Evolutionary conservation across 2,888 invertebrate genomes (phyloP).

Genomic region (Plebejus melissa): DNA sequence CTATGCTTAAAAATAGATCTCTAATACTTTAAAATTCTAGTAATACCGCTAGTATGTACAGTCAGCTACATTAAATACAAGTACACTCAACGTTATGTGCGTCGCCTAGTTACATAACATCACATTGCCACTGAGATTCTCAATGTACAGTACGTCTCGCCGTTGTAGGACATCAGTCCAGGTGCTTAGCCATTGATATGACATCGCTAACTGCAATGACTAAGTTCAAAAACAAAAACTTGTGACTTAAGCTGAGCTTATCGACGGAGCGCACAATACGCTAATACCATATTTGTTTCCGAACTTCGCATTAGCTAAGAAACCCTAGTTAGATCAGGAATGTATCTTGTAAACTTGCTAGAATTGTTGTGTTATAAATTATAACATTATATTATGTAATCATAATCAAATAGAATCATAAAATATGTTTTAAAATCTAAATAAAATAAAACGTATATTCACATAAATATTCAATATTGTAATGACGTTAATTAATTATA

Average conservation of each 20-base stretch:
- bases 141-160: constrained; percentile 36
- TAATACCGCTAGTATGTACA: constrained; percentile 64
- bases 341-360: constrained; percentile 33
- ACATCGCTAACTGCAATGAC: not conserved
- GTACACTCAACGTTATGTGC: constrained; percentile 41
- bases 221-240: too few relatives aligned
- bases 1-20: constrained; percentile 65
- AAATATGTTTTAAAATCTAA: not conserved
- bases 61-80: constrained; percentile 53
- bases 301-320: too few relatives aligned
- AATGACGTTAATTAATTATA: not conserved
- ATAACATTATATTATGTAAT: too few relatives aligned
- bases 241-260: too few relatives aligned
- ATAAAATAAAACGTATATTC: not conserved
- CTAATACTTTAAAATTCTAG: constrained; percentile 59
- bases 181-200: not conserved
- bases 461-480: not conserved
- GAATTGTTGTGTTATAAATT: not conserved
- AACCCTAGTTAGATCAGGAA: constrained; percentile 37
- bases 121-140: constrained; percentile 54
- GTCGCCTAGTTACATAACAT: constrained; percentile 35
- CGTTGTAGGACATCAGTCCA: constrained; percentile 33
- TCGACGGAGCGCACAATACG: too few relatives aligned
- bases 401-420: not conserved
- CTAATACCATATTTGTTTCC: too few relatives aligned